Evolutionary conservation across 2,888 invertebrate genomes (phyloP).

Genomic region (Andrena hattorfiana): DNA sequence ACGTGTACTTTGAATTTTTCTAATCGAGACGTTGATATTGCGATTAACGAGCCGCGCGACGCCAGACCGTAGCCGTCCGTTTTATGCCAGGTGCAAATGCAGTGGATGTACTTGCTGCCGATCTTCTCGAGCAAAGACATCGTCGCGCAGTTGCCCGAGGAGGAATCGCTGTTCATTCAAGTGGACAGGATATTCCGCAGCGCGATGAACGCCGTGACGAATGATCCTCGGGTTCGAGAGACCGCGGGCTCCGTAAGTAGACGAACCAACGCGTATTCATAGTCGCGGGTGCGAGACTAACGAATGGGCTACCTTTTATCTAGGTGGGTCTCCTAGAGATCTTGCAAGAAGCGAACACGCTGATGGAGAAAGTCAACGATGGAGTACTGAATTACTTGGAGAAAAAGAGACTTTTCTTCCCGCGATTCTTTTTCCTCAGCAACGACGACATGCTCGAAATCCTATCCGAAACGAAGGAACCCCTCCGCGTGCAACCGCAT

Average conservation of each 20-base stretch:
- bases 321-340: conserved; percentile 89
- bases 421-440: conserved; percentile 95
- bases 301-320: too few species aligned
- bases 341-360: conserved; percentile 88
- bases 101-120: conserved; percentile 94
- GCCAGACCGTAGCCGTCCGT: not conserved
- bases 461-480: conserved; percentile 95
- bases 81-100: conserved; percentile 88
- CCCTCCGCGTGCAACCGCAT: conserved; percentile 93
- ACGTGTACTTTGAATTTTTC: not conserved
- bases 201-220: conserved; percentile 88
- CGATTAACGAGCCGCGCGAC: not conserved
- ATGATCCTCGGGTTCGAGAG: conserved; percentile 89
- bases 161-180: conserved; percentile 91
- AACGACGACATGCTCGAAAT: conserved; percentile 97
- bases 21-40: not conserved
- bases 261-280: too few species aligned
- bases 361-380: conserved; percentile 93
- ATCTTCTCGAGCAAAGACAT: conserved; percentile 96
- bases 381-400: conserved; percentile 94
- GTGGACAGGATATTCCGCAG: conserved; percentile 90
- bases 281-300: too few species aligned
- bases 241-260: conserved; percentile 87
- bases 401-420: conserved; percentile 93
- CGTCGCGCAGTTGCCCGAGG: conserved; percentile 94